A percentile compares a stretch with the other conserved stretches of the same genome.
phyloP scores from a whole-genome alignment of 2,113 vertebrate species.

The Ardeotis arabs region DNA sequence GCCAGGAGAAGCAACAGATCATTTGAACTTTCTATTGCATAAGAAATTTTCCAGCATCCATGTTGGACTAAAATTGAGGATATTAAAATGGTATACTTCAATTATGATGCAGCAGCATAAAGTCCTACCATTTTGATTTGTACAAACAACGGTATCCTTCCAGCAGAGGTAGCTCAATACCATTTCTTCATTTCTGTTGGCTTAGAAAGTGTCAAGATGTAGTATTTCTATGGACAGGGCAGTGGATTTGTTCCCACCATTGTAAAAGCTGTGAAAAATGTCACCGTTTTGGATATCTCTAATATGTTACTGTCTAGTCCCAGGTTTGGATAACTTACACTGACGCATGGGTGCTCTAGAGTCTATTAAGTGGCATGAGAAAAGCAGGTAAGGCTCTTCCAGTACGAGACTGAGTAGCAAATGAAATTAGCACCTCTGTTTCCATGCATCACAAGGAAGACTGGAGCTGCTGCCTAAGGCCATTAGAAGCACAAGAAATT shows the following conservation, averaged over 20 bases:
- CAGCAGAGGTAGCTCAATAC: background rate
- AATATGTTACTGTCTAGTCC: background rate
- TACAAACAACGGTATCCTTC: background rate
- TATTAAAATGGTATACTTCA: background rate
- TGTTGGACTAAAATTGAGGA: background rate
- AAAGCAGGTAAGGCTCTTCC: background rate
- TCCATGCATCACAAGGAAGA: rapidly evolving
- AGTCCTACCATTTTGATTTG: background rate
- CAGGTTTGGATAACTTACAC: background rate
- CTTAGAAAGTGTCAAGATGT: background rate
- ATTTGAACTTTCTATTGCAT: background rate
- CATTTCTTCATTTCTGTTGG: background rate
- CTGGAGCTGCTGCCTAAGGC: background rate
- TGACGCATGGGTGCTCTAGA: background rate
- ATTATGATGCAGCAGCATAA: background rate
- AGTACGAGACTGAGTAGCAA: background rate
- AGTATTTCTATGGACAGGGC: background rate
- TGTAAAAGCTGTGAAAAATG: background rate
- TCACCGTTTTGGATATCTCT: background rate
- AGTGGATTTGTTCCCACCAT: background rate
- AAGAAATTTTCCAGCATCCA: background rate
- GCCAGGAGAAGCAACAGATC: background rate
- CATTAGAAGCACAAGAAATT: background rate
- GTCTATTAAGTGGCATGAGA: background rate
- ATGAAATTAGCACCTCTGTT: background rate